Conservation (phyloP, 2,888 invertebrate genomes). For the Oeneis ivallda region DNA sequence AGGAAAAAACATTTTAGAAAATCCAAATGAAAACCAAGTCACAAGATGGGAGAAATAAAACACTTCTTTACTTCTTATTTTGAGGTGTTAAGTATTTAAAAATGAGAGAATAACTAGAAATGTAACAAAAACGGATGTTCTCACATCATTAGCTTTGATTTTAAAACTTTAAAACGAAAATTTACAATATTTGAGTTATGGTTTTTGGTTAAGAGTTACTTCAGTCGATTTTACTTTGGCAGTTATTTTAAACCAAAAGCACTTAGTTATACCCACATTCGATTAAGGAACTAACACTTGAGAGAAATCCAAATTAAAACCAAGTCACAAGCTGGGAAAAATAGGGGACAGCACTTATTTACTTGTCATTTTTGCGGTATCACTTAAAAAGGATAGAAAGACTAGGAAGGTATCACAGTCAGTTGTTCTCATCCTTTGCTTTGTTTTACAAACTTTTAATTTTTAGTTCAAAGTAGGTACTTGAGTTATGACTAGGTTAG, state of each 20-base stretch:
- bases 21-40: slow-evolving; percentile 57
- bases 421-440: background rate
- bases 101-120: no score
- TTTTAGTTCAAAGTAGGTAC: background rate
- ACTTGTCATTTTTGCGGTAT: slow-evolving; percentile 67
- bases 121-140: no score
- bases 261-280: no score
- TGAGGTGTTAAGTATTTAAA: slow-evolving; percentile 57
- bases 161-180: no score
- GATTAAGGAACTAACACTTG: slow-evolving; percentile 44
- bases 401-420: slow-evolving; percentile 44
- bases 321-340: slow-evolving; percentile 61
- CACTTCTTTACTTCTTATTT: slow-evolving; percentile 57
- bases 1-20: slow-evolving; percentile 51
- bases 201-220: no score
- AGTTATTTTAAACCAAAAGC: no score
- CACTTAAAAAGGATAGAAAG: slow-evolving; percentile 41
- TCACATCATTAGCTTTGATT: no score
- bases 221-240: no score
- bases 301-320: slow-evolving; percentile 48
- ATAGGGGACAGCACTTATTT: slow-evolving; percentile 46
- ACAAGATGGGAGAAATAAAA: slow-evolving; percentile 52
- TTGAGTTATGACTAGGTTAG: background rate
- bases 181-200: no score
- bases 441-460: background rate